Percentiles rank a stretch among this genome's conserved stretches.
Evolutionary conservation across 1,140 invertebrate species (phyloP).

Genomic region (Zaprionus kolodkinae): DNA sequence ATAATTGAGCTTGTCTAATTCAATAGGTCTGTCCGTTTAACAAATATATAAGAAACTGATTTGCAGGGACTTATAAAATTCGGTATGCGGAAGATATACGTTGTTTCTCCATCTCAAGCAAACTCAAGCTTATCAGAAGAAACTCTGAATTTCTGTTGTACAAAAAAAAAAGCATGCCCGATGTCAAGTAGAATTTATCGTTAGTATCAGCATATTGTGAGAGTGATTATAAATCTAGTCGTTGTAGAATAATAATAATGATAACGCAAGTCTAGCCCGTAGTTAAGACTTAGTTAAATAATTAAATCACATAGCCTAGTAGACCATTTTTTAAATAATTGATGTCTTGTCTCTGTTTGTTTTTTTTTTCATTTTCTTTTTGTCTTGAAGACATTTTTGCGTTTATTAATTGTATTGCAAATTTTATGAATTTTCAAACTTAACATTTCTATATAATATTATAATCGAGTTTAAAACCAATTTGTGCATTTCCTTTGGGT

Average conservation of each 20-base stretch:
- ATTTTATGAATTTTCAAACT: conserved; percentile 62
- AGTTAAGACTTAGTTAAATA: conserved; percentile 22
- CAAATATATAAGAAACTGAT: neutral
- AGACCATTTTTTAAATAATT: conserved; percentile 4
- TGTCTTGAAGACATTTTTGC: conserved; percentile 68
- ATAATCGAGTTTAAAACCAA: conserved; percentile 72
- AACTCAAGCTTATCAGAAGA: neutral
- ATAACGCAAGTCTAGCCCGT: conserved; percentile 38
- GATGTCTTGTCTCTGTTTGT: neutral
- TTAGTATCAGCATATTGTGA: conserved; percentile 74
- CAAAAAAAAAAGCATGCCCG: conserved; percentile 6
- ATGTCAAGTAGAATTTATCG: conserved; percentile 39
- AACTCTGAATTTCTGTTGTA: neutral
- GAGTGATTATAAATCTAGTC: conserved; percentile 81
- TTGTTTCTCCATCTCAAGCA: too few relatives aligned
- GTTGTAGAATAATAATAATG: conserved; percentile 57
- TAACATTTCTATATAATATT: conserved; percentile 58
- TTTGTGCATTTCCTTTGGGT: conserved; percentile 72
- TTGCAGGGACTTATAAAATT: neutral
- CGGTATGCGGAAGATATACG: neutral
- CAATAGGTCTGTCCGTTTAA: neutral
- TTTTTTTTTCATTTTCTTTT: conserved; percentile 32
- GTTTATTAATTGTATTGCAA: conserved; percentile 46
- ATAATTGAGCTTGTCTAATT: too few relatives aligned
- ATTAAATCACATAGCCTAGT: conserved; percentile 33